Evolutionary conservation across 2,797 vertebrate genomes (phyloP), one percentile per base, ranked within the genome.

Genomic region (Kryptolebias ocellatus): DNA sequence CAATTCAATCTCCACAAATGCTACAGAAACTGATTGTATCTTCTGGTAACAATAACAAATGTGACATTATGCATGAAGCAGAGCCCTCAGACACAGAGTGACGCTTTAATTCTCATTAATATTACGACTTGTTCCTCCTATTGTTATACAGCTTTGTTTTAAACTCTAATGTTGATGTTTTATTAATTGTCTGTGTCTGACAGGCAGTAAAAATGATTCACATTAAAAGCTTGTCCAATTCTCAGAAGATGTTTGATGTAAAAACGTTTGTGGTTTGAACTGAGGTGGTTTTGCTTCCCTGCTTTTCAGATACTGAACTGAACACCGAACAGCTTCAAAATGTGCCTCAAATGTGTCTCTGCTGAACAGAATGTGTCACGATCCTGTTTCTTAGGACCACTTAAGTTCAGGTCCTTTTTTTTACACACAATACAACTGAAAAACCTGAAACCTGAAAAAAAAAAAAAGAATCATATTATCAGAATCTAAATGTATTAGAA

Each of bases 1-100:
- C 8, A 8, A 55, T 55, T 45, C 3, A 39, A 3, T 72, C 57
- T 56, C 11, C 14, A n/a, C 7, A 4, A 50, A 59, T 49, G 17
- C 11, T 54, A 54, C 10, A 52, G 67, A 65, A 45, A 45, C 20
- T 53, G 62, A 57, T 52, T 29, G 51, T 37, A 58, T 60, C 52
- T 31, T 37, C 28, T 49, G 39, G 18, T 24, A 39, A 34, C 4
- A 67, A 1, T 45, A 56, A 54, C 24, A 45, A 52, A 51, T 47
- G 39, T 14, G 1, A 57, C 5, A 37, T 39, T 42, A 42, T 14
- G 28, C 55, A 64, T 51, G 37, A 63, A 64, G 37, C 44, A 65
- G 14, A 58, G 45, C 4, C 39, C 39, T 42, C 39, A 14, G 11
- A 42, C 9, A 34, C 39, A 42, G 3, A 42, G 16, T 17, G 45